These are phyloP conservation scores for Actinia tenebrosa DNA, from an alignment of 64 coral and sea anemone genomes.

Conservation along the genomic window DNA sequence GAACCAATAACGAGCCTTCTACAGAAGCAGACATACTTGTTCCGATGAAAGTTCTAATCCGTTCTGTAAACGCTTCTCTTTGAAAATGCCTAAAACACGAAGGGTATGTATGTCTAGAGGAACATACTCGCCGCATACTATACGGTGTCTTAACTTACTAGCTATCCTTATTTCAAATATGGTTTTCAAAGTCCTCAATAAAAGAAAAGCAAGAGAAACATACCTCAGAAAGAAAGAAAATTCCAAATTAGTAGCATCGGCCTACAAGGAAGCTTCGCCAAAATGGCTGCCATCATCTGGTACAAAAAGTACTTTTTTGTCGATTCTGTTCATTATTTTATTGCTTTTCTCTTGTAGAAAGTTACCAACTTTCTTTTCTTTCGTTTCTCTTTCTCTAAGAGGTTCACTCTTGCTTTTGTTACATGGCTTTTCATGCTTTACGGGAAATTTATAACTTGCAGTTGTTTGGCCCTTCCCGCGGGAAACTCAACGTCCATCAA, in stretches of 20 bases:
- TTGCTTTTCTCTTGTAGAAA: neutral
- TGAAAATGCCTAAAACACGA: neutral
- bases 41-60: conserved; percentile 7
- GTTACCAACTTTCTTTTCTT: neutral
- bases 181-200: neutral
- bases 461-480: neutral
- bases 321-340: neutral
- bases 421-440: neutral
- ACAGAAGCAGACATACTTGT: conserved; percentile 5
- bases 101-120: neutral
- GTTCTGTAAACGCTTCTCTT: neutral
- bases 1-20: neutral
- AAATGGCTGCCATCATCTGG: neutral
- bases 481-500: too few species aligned
- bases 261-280: neutral
- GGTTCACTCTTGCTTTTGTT: neutral
- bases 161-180: neutral
- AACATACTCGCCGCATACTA: neutral
- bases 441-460: neutral
- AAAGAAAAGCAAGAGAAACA: neutral
- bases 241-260: too few species aligned
- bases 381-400: neutral
- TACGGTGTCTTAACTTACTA: neutral
- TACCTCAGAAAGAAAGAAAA: neutral
- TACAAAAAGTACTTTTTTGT: neutral